These are phyloP conservation scores for Fregetta grallaria DNA, from an alignment of 2,113 vertebrate species.

Conservation along the genomic window DNA sequence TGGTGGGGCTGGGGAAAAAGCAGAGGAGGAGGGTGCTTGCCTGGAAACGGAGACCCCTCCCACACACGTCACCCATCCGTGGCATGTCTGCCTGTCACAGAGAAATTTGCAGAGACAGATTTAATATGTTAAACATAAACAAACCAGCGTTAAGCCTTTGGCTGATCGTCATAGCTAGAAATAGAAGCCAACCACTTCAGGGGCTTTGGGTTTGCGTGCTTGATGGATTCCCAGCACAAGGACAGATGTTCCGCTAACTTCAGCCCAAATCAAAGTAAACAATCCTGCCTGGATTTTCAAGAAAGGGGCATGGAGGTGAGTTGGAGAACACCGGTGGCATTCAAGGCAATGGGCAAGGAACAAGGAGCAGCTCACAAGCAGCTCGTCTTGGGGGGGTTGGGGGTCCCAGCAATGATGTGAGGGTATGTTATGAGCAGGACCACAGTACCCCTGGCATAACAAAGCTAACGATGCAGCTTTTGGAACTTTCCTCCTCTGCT, in stretches of 20 bases:
- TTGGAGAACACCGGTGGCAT: accelerated
- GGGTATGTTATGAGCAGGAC: not conserved
- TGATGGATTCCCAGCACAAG: not conserved
- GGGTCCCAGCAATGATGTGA: not conserved
- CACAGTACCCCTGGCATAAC: not conserved
- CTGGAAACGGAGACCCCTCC: not conserved
- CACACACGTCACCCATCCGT: not conserved
- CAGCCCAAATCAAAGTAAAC: slow-evolving; percentile 35
- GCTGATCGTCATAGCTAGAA: slow-evolving; percentile 18
- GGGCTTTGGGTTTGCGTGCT: not conserved
- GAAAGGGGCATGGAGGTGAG: not conserved
- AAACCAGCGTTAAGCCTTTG: slow-evolving; percentile 46
- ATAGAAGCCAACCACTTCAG: slow-evolving; percentile 51
- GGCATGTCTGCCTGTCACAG: slow-evolving; percentile 42
- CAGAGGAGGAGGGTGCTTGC: slow-evolving; percentile 23
- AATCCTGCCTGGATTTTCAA: not conserved
- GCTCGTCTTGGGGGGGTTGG: accelerated
- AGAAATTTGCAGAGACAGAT: slow-evolving; percentile 52
- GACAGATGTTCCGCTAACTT: not conserved
- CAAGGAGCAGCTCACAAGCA: not conserved
- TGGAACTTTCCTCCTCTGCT: not conserved
- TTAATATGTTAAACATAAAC: slow-evolving; percentile 67
- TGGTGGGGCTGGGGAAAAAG: not conserved
- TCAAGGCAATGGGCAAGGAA: not conserved
- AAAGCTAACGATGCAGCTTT: not conserved